Percentiles rank a stretch among this genome's conserved stretches.
These are phyloP conservation scores for Mus pahari DNA, from an alignment of 2,113 vertebrate species.

Conservation along the genomic window DNA sequence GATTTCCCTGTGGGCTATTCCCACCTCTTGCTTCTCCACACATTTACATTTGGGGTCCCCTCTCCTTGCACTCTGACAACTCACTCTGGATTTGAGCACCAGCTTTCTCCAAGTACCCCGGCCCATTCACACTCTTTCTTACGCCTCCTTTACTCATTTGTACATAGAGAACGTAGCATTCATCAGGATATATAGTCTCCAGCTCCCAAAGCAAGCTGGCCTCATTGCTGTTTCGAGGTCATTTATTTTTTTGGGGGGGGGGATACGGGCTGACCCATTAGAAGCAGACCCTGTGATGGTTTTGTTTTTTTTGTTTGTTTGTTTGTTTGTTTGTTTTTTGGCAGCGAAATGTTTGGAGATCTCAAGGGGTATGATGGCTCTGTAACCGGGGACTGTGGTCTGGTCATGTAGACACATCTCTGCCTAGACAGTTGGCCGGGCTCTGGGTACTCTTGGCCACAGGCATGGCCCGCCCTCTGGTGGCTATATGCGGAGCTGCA, in stretches of 20 bases:
- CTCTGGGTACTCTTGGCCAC: neutral
- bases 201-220: neutral
- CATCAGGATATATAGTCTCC: neutral
- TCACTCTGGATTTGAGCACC: neutral
- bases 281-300: neutral
- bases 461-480: slow-evolving; percentile 72
- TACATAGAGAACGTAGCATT: neutral
- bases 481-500: slow-evolving; percentile 22
- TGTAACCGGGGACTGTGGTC: accelerated
- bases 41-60: neutral
- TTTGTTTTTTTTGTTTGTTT: no score
- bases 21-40: neutral
- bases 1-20: neutral
- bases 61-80: neutral
- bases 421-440: neutral
- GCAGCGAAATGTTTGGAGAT: neutral
- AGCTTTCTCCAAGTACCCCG: neutral
- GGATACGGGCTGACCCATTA: neutral
- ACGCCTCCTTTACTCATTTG: neutral
- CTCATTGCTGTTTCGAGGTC: neutral
- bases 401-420: neutral
- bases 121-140: neutral
- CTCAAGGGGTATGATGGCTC: neutral
- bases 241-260: neutral
- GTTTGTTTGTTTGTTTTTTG: neutral